phyloP scores from a whole-genome alignment of 1,140 invertebrate genomes.

The Calephelis nemesis region DNA sequence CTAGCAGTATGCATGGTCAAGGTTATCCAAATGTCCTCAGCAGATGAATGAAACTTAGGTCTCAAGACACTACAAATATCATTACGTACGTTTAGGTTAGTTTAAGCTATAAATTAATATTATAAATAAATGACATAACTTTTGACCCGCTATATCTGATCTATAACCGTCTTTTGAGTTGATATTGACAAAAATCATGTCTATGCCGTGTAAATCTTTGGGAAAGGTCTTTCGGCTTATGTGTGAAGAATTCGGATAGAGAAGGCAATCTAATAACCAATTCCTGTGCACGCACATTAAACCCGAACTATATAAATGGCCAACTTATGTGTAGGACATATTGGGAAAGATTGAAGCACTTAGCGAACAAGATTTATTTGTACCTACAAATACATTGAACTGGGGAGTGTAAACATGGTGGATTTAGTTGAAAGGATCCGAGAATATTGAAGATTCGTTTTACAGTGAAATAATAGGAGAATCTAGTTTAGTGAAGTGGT shows the following conservation, averaged over 20 bases:
- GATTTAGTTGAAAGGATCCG: conserved; percentile 16
- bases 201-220: background rate
- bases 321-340: conserved; percentile 27
- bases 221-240: conserved; percentile 15
- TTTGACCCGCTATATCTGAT: too few relatives aligned
- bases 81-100: too few relatives aligned
- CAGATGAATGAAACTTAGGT: too few relatives aligned
- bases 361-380: conserved; percentile 26
- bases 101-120: too few relatives aligned
- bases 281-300: conserved; percentile 22
- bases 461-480: conserved; percentile 6
- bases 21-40: too few relatives aligned
- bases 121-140: too few relatives aligned
- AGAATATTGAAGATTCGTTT: conserved; percentile 4
- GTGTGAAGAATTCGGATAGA: conserved; percentile 23
- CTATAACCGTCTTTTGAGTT: too few relatives aligned
- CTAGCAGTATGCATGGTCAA: too few relatives aligned
- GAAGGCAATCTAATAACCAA: conserved; percentile 27
- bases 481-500: background rate
- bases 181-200: too few relatives aligned
- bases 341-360: conserved; percentile 27
- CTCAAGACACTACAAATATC: too few relatives aligned
- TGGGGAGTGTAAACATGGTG: conserved; percentile 14
- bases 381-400: conserved; percentile 26
- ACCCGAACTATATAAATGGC: conserved; percentile 23